Evolutionary conservation across 2,113 vertebrate genomes (phyloP).

Genomic region (Bettongia penicillata): DNA sequence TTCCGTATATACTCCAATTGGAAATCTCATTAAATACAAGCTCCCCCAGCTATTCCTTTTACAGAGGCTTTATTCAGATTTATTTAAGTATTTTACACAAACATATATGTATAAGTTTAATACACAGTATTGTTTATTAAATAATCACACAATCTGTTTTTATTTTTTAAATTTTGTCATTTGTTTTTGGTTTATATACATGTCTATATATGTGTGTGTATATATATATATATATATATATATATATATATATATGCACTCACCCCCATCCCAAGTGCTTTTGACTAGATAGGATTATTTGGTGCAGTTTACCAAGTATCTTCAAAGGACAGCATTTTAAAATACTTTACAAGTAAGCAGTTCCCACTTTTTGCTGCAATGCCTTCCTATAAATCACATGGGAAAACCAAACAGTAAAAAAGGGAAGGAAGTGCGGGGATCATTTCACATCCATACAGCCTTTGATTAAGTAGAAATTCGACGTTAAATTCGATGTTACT

Average conservation of each 20-base stretch:
- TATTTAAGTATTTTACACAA: conserved; percentile 67
- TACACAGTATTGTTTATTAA: conserved; percentile 68
- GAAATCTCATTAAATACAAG: conserved; percentile 43
- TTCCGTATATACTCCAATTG: neutral
- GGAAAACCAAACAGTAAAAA: conserved; percentile 5
- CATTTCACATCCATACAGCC: neutral
- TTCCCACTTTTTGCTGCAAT: conserved; percentile 6
- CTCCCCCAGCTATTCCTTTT: conserved; percentile 30
- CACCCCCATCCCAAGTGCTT: conserved; percentile 49
- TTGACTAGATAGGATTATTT: conserved; percentile 35
- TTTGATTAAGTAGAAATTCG: neutral
- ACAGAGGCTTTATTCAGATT: conserved; percentile 56
- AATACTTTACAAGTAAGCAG: neutral
- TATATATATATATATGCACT: neutral
- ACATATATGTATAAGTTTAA: conserved; percentile 33
- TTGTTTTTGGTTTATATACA: conserved; percentile 49
- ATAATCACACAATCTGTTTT: conserved; percentile 61
- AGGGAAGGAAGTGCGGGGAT: neutral
- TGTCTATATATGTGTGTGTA: neutral
- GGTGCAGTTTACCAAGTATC: conserved; percentile 12
- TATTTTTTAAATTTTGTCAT: conserved; percentile 52
- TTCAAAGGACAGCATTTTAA: neutral
- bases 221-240: neutral
- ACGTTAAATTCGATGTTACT: neutral
- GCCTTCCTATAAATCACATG: neutral